Evolutionary conservation across 2,113 vertebrate species (phyloP).

Genomic region (Malurus alboscapulatus): DNA sequence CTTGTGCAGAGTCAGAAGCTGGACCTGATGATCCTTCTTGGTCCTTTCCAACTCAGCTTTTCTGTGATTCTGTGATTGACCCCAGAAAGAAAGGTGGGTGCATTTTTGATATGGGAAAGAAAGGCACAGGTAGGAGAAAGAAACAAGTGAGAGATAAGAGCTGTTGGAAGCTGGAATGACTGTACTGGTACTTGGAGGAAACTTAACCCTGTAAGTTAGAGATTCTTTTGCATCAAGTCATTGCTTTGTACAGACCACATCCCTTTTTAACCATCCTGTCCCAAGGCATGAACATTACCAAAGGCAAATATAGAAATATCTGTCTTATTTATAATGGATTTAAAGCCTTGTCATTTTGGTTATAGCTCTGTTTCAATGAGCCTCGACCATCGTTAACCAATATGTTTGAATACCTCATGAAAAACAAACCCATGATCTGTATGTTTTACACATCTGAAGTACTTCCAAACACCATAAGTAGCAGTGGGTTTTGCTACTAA

Average conservation of each 20-base stretch:
- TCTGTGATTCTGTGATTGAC: neutral
- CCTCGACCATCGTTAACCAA: neutral
- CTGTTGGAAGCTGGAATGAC: neutral
- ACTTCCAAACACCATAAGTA: neutral
- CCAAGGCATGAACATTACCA: neutral
- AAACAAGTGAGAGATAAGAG: neutral
- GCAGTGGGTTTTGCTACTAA: neutral
- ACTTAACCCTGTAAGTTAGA: neutral
- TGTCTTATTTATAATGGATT: neutral
- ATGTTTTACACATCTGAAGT: neutral
- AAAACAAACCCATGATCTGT: neutral
- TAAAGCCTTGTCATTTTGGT: neutral
- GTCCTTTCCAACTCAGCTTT: neutral
- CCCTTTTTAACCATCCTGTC: neutral
- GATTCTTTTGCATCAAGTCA: neutral
- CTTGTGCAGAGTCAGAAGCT: neutral
- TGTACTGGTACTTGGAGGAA: neutral
- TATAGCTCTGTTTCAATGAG: neutral
- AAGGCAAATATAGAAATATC: neutral
- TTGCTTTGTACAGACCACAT: neutral
- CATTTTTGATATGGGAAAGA: neutral
- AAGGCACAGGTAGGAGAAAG: neutral
- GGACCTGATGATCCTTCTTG: neutral
- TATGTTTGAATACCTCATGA: neutral
- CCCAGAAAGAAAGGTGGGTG: fast-evolving